phyloP scores from a whole-genome alignment of 2,113 vertebrate genomes.

The Hystrix cristata region DNA sequence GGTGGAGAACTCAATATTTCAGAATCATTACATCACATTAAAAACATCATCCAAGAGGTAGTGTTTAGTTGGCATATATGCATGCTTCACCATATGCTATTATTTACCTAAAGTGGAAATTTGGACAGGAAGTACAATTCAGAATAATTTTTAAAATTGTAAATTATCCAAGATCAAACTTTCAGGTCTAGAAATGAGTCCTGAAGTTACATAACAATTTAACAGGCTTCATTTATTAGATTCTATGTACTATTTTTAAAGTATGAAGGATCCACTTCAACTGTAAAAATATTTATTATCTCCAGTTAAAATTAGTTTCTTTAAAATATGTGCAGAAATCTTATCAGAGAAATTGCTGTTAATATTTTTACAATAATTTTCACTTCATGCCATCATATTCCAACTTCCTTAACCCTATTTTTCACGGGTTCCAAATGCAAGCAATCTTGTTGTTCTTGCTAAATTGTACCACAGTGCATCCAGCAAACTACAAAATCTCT shows the following conservation, averaged over 20 bases:
- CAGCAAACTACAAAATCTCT: conserved; percentile 63
- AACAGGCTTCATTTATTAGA: conserved; percentile 67
- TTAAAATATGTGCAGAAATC: conserved; percentile 51
- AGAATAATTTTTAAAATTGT: conserved; percentile 72
- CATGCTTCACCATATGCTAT: conserved; percentile 83
- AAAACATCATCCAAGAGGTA: conserved; percentile 78
- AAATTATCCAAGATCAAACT: conserved; percentile 77
- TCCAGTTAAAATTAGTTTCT: conserved; percentile 52
- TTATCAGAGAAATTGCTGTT: conserved; percentile 16
- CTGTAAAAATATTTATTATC: conserved; percentile 64
- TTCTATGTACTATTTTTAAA: conserved; percentile 64
- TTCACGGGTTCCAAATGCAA: conserved; percentile 50
- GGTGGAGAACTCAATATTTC: conserved; percentile 71
- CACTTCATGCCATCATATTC: conserved; percentile 47
- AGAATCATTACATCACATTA: conserved; percentile 83
- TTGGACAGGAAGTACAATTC: conserved; percentile 80
- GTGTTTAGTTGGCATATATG: conserved; percentile 79
- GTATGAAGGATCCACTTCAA: conserved; percentile 1
- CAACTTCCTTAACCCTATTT: conserved; percentile 35
- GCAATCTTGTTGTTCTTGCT: conserved; percentile 35
- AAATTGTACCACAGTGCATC: conserved; percentile 25
- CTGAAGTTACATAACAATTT: conserved; percentile 73
- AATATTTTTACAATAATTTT: conserved; percentile 68
- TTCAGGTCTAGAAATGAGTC: conserved; percentile 69
- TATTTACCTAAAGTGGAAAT: conserved; percentile 81